Percentiles rank a stretch among this genome's conserved stretches.
These are phyloP conservation scores for Semotilus atromaculatus DNA, from an alignment of 2,797 vertebrate species.

Conservation along the genomic window DNA sequence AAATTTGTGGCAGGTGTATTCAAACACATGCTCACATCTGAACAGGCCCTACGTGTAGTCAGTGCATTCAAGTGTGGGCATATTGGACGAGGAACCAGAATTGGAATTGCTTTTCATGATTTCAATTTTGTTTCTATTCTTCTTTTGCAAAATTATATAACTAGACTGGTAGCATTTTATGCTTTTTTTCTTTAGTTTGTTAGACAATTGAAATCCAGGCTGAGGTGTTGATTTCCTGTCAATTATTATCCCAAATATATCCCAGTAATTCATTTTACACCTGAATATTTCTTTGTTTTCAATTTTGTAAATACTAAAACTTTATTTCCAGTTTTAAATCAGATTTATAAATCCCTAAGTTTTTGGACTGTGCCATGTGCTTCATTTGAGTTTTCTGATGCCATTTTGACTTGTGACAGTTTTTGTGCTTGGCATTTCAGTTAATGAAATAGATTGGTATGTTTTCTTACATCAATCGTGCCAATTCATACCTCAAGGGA, in stretches of 20 bases:
- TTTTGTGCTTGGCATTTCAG: neutral
- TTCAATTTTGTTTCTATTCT: neutral
- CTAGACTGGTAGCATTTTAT: neutral
- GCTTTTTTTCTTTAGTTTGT: neutral
- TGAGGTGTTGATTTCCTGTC: neutral
- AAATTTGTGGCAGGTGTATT: conserved; percentile 4
- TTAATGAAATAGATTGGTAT: conserved; percentile 22
- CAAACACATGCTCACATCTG: neutral
- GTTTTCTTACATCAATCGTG: conserved; percentile 14
- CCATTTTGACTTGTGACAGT: neutral
- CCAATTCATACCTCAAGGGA: conserved; percentile 22
- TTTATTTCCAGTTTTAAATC: neutral
- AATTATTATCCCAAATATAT: neutral
- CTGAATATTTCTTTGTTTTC: neutral
- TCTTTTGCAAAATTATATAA: conserved; percentile 6
- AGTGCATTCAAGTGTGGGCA: neutral
- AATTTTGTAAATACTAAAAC: neutral
- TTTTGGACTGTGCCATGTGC: neutral
- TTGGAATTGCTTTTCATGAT: neutral
- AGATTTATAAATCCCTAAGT: neutral
- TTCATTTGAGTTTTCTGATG: neutral
- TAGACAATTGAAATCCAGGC: conserved; percentile 12
- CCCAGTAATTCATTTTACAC: neutral
- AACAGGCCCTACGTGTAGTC: neutral
- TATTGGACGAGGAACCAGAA: neutral